Evolutionary conservation across 2,888 invertebrate genomes (phyloP).

Genomic region (Nemurella pictetii): DNA sequence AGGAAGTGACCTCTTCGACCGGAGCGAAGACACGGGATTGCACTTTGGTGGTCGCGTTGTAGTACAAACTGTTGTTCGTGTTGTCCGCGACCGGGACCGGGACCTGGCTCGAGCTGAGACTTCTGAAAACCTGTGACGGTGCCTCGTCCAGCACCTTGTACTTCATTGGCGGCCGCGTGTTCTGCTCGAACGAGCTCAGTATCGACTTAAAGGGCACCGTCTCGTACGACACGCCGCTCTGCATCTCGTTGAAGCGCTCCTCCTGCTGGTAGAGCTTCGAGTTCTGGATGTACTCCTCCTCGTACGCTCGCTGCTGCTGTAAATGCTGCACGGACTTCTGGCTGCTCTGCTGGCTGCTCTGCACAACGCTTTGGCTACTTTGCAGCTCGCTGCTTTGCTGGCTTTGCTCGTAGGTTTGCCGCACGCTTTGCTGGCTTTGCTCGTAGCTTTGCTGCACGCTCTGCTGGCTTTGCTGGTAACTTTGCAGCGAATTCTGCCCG

Average conservation of each 20-base stretch:
- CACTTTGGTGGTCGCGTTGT: slow-evolving; percentile 16
- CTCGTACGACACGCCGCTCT: slow-evolving; percentile 39
- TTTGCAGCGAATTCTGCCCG: slow-evolving; percentile 25
- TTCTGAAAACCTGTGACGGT: slow-evolving; percentile 12
- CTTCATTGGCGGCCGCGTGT: slow-evolving; percentile 59
- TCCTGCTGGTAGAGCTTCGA: slow-evolving; percentile 54
- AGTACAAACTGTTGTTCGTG: slow-evolving; percentile 13
- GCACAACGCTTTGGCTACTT: background rate
- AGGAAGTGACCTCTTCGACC: slow-evolving; percentile 21
- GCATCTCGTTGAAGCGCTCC: slow-evolving; percentile 38
- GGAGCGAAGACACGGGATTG: slow-evolving; percentile 35
- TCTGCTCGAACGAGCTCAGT: slow-evolving; percentile 65
- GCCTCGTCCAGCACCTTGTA: slow-evolving; percentile 54
- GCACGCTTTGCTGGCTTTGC: slow-evolving; percentile 30
- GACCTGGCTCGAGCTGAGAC: background rate
- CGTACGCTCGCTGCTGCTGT: slow-evolving; percentile 40
- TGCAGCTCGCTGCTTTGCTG: slow-evolving; percentile 19
- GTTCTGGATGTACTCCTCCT: slow-evolving; percentile 46
- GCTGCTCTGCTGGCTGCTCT: slow-evolving; percentile 27
- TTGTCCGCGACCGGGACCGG: background rate
- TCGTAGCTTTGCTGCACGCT: background rate
- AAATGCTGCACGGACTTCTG: slow-evolving; percentile 46
- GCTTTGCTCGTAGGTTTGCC: slow-evolving; percentile 42
- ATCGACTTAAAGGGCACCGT: slow-evolving; percentile 51
- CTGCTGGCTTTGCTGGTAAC: background rate